Percentiles rank a stretch among this genome's conserved stretches.
These are phyloP conservation scores for Nowickia ferox DNA, from an alignment of 2,888 invertebrate species.

Conservation along the genomic window DNA sequence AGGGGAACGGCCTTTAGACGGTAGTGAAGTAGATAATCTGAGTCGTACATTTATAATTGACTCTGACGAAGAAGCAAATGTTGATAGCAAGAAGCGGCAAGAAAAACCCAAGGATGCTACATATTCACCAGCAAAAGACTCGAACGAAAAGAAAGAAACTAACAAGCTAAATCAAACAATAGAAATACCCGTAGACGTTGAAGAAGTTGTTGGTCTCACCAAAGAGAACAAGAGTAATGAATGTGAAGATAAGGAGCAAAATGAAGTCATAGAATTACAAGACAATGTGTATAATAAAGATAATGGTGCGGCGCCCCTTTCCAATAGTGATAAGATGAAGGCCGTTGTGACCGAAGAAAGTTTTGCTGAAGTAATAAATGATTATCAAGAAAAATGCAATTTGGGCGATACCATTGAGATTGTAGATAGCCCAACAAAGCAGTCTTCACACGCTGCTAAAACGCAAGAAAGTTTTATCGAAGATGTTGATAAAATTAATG, in stretches of 20 bases:
- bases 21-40: conserved; percentile 64
- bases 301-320: neutral
- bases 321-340: neutral
- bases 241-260: neutral
- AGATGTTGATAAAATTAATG: neutral
- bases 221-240: conserved; percentile 1
- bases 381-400: conserved; percentile 6
- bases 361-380: conserved; percentile 60
- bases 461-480: conserved; percentile 46
- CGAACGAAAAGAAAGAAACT: conserved; percentile 2
- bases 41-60: conserved; percentile 76
- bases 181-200: conserved; percentile 68
- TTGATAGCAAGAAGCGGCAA: neutral
- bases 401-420: neutral
- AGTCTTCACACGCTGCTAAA: neutral
- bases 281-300: neutral
- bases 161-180: neutral
- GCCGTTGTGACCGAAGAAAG: conserved; percentile 56
- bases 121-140: conserved; percentile 69
- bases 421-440: neutral
- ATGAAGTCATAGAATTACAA: neutral
- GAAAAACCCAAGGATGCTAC: conserved; percentile 53
- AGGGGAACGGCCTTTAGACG: conserved; percentile 37
- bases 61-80: conserved; percentile 66
- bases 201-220: conserved; percentile 38